These are phyloP conservation scores for Cotesia chilonis DNA, from an alignment of 1,140 invertebrate genomes.

Conservation along the genomic window DNA sequence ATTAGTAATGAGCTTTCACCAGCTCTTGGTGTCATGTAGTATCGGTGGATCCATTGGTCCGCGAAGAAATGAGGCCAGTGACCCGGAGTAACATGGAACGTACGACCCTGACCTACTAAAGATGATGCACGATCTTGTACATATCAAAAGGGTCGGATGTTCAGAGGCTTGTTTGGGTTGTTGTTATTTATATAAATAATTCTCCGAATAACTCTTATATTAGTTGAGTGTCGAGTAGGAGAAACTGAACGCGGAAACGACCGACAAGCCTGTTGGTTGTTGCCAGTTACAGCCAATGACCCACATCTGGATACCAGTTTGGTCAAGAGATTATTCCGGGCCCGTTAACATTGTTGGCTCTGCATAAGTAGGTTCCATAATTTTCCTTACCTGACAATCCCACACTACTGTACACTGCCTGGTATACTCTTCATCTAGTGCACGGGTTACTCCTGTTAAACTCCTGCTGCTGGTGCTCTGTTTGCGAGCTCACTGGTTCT, in stretches of 20 bases:
- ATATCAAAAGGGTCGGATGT: neutral
- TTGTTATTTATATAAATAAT: neutral
- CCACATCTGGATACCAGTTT: constrained; percentile 59
- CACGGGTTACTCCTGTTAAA: constrained; percentile 1
- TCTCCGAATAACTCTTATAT: neutral
- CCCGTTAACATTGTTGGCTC: constrained; percentile 50
- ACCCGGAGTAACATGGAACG: constrained; percentile 45
- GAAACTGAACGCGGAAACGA: no score
- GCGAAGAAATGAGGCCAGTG: constrained; percentile 49
- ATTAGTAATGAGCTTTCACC: constrained; percentile 22
- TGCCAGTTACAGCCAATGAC: constrained; percentile 46
- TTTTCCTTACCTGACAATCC: constrained; percentile 9
- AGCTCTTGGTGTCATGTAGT: neutral
- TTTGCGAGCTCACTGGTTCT: neutral
- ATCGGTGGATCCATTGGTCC: neutral
- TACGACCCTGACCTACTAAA: constrained; percentile 52
- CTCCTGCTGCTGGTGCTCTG: no score
- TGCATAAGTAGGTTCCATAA: constrained; percentile 29
- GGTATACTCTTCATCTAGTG: constrained; percentile 23
- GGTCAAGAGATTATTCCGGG: constrained; percentile 49
- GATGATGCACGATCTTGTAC: constrained; percentile 8
- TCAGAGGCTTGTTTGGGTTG: neutral
- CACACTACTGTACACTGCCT: neutral
- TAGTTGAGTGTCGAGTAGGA: neutral
- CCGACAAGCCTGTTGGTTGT: neutral